Conservation (phyloP, 2,113 vertebrate genomes). For the Nicator chloris region DNA sequence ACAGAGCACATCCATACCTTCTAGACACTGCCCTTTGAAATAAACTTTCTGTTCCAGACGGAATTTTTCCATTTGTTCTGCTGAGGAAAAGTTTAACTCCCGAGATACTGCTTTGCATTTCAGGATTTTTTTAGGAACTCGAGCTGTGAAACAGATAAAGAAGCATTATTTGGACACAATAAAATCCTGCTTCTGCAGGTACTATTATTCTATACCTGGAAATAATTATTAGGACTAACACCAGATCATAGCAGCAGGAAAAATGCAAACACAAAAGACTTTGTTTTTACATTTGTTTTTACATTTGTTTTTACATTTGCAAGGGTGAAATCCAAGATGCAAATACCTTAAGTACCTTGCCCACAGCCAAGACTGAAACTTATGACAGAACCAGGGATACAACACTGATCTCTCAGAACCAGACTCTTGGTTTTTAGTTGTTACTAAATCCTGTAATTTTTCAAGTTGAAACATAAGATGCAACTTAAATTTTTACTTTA, state of each 20-base stretch:
- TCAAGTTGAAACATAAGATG: neutral
- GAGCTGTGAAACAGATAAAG: constrained; percentile 79
- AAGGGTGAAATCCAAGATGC: neutral
- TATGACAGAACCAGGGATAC: neutral
- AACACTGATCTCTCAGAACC: neutral
- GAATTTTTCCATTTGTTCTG: constrained; percentile 98
- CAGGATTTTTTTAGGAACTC: constrained; percentile 98
- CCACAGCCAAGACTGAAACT: neutral
- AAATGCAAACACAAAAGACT: neutral
- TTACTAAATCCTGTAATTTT: neutral
- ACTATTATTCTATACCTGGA: neutral
- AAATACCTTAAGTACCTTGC: neutral
- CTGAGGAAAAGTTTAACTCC: constrained; percentile 97
- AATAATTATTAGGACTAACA: neutral
- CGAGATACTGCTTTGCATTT: constrained; percentile 98
- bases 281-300: neutral
- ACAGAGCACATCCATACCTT: constrained; percentile 78
- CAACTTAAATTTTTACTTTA: neutral
- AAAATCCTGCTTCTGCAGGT: neutral
- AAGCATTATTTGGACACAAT: neutral
- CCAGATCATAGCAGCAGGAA: neutral
- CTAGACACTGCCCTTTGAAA: constrained; percentile 99
- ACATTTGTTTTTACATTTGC: neutral
- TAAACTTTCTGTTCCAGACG: constrained; percentile 98
- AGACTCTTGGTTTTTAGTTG: neutral